Conservation (phyloP, 2,113 vertebrate genomes). For the Sula dactylatra region DNA sequence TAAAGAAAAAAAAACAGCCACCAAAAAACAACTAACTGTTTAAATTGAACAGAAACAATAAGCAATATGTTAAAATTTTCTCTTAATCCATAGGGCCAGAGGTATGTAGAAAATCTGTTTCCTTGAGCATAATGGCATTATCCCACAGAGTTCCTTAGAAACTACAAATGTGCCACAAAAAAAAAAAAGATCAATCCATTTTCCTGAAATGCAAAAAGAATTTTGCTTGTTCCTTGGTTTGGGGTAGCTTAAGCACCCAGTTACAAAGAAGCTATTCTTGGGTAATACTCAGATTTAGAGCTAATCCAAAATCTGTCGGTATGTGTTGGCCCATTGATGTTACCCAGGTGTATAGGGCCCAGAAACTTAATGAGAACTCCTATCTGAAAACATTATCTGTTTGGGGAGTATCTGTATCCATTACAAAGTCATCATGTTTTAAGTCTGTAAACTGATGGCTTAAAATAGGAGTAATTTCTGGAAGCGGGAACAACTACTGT, state of each 20-base stretch:
- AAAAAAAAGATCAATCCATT: background rate
- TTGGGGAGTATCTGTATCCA: background rate
- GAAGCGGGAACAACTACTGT: rapidly evolving
- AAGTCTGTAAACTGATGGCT: background rate
- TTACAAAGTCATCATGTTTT: background rate
- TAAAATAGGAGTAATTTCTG: background rate
- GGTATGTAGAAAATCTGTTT: background rate
- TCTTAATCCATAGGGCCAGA: background rate
- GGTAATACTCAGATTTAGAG: background rate
- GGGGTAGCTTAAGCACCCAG: background rate
- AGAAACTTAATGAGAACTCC: background rate
- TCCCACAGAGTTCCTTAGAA: background rate
- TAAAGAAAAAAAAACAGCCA: background rate
- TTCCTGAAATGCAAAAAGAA: background rate
- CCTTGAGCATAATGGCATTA: background rate
- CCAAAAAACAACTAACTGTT: background rate
- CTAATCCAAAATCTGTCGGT: background rate
- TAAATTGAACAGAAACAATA: background rate
- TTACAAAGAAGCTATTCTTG: background rate
- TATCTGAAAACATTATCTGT: background rate
- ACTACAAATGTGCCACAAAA: background rate
- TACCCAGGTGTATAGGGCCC: background rate
- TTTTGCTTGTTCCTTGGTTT: background rate
- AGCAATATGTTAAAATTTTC: background rate
- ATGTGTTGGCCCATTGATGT: rapidly evolving